phyloP scores from a whole-genome alignment of 1,140 invertebrate genomes.

The Micrasema minimum region DNA sequence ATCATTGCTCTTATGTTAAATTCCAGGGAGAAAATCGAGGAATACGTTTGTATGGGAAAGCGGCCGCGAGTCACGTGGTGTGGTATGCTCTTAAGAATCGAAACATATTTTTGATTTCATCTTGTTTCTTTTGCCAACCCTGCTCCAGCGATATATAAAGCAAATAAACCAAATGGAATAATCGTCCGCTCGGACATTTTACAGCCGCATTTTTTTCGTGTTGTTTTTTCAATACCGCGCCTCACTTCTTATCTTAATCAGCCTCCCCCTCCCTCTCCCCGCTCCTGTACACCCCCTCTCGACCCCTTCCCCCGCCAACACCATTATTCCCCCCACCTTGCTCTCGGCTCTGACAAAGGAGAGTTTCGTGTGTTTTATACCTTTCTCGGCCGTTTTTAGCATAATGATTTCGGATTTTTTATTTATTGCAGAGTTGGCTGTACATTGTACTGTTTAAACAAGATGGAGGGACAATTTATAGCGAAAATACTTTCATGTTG shows the following conservation, averaged over 20 bases:
- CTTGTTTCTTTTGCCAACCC: conserved; percentile 1
- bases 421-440: no score
- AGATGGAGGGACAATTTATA: no score
- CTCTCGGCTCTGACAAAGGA: not conserved
- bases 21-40: no score
- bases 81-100: no score
- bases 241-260: conserved; percentile 53
- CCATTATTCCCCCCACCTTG: not conserved
- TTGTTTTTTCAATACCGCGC: conserved; percentile 47
- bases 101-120: no score
- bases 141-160: conserved; percentile 24
- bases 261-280: conserved; percentile 26
- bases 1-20: no score
- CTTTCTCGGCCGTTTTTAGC: conserved; percentile 15
- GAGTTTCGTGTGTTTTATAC: conserved; percentile 29
- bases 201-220: conserved; percentile 46
- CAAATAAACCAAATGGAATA: conserved; percentile 39
- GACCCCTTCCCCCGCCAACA: not conserved
- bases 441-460: no score
- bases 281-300: not conserved
- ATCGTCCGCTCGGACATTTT: conserved; percentile 37
- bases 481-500: no score
- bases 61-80: no score
- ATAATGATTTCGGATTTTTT: conserved; percentile 2
- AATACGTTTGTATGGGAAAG: no score